These are phyloP conservation scores for Chiloscyllium plagiosum DNA, from an alignment of 2,113 vertebrate species.

Conservation along the genomic window DNA sequence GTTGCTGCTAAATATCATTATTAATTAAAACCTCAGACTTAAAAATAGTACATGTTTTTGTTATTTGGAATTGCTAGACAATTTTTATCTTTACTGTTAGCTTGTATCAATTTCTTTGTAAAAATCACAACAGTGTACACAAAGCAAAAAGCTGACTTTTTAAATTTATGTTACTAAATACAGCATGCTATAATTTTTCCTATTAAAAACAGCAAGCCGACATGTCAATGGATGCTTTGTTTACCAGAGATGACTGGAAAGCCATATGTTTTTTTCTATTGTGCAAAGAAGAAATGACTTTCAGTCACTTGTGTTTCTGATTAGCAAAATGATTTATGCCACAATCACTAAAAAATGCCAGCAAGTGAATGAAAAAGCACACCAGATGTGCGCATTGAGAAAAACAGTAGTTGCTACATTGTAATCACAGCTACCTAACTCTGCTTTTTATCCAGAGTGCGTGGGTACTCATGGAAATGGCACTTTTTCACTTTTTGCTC, in stretches of 20 bases:
- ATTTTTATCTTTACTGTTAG: slow-evolving; percentile 15
- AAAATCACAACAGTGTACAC: background rate
- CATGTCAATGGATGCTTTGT: slow-evolving; percentile 31
- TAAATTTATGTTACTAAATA: background rate
- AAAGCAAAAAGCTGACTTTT: slow-evolving; percentile 30
- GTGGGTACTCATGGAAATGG: slow-evolving; percentile 90
- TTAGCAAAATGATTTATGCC: slow-evolving; percentile 99
- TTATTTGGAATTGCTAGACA: background rate
- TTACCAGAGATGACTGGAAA: slow-evolving; percentile 67
- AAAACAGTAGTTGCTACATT: slow-evolving; percentile 92
- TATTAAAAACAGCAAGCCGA: slow-evolving; percentile 1
- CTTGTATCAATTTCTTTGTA: background rate
- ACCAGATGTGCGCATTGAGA: slow-evolving; percentile 97
- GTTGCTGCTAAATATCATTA: background rate
- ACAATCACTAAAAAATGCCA: slow-evolving; percentile 99
- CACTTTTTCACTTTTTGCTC: slow-evolving; percentile 96
- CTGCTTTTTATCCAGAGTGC: slow-evolving; percentile 79
- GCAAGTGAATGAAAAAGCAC: slow-evolving; percentile 99
- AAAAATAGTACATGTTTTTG: background rate
- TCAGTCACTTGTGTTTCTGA: slow-evolving; percentile 99
- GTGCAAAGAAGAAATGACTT: slow-evolving; percentile 97
- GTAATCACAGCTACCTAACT: slow-evolving; percentile 99
- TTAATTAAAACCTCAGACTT: background rate
- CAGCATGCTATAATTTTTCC: background rate
- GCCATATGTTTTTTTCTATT: slow-evolving; percentile 99